Conservation (phyloP, 1,140 invertebrate species). For the Bombus consobrinus region DNA sequence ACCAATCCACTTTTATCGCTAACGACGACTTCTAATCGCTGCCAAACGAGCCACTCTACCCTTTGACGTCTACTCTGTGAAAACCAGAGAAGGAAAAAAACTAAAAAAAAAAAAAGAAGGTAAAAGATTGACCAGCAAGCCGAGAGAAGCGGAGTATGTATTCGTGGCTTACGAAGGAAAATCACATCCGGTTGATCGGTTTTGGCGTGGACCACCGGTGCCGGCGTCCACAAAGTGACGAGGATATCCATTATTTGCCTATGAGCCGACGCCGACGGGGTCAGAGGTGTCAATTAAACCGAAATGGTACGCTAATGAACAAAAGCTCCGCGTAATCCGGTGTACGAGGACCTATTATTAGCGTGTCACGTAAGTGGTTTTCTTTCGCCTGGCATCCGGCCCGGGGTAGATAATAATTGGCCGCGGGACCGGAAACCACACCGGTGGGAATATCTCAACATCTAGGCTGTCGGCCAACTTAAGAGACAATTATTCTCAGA, state of each 20-base stretch:
- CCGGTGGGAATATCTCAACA: constrained; percentile 55
- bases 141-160: neutral
- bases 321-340: constrained; percentile 76
- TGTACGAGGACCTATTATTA: constrained; percentile 74
- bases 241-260: constrained; percentile 71
- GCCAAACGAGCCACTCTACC: constrained; percentile 4
- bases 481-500: constrained; percentile 37
- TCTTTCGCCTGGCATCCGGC: constrained; percentile 72
- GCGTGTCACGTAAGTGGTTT: constrained; percentile 73
- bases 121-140: too few relatives aligned
- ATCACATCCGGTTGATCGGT: constrained; percentile 50
- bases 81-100: neutral
- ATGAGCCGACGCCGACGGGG: constrained; percentile 53
- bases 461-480: constrained; percentile 58
- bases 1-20: neutral
- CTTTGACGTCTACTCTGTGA: neutral
- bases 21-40: constrained; percentile 7
- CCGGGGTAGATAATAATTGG: constrained; percentile 75
- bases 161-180: constrained; percentile 30
- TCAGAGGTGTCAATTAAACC: constrained; percentile 80
- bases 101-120: neutral
- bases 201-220: constrained; percentile 34
- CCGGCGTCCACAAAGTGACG: constrained; percentile 61
- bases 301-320: constrained; percentile 79
- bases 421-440: constrained; percentile 47